Evolutionary conservation across 2,113 vertebrate species (phyloP).

Genomic region (Podarcis raffonei): DNA sequence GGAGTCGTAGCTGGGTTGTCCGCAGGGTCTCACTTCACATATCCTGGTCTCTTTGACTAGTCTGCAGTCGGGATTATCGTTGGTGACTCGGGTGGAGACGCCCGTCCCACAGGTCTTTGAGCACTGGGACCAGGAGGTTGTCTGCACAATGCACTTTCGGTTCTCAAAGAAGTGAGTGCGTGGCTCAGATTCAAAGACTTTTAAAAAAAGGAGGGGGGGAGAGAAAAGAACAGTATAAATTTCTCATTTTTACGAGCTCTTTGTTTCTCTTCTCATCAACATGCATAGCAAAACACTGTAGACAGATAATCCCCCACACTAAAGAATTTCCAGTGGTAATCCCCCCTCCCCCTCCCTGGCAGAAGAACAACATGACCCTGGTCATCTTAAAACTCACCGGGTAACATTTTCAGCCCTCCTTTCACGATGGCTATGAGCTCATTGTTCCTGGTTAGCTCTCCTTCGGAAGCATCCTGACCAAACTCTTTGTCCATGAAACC

Average conservation of each 20-base stretch:
- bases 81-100: constrained; percentile 96
- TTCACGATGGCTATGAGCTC: constrained; percentile 90
- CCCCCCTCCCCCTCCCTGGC: neutral
- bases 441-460: constrained; percentile 90
- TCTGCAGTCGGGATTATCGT: constrained; percentile 92
- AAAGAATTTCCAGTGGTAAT: neutral
- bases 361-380: neutral
- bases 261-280: neutral
- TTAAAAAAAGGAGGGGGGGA: constrained; percentile 14
- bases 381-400: constrained; percentile 81
- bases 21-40: constrained; percentile 95
- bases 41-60: constrained; percentile 93
- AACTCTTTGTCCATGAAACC: constrained; percentile 82
- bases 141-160: constrained; percentile 94
- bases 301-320: neutral
- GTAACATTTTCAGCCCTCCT: constrained; percentile 86
- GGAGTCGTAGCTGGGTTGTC: constrained; percentile 84
- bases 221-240: neutral
- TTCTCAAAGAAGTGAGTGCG: constrained; percentile 84
- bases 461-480: constrained; percentile 80
- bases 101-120: constrained; percentile 96
- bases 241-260: neutral
- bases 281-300: neutral
- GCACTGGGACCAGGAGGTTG: constrained; percentile 96
- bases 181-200: constrained; percentile 78